Evolutionary conservation across 2,888 invertebrate genomes (phyloP), one percentile per base, ranked within the genome.

Genomic region (Acrocera orbiculus): DNA sequence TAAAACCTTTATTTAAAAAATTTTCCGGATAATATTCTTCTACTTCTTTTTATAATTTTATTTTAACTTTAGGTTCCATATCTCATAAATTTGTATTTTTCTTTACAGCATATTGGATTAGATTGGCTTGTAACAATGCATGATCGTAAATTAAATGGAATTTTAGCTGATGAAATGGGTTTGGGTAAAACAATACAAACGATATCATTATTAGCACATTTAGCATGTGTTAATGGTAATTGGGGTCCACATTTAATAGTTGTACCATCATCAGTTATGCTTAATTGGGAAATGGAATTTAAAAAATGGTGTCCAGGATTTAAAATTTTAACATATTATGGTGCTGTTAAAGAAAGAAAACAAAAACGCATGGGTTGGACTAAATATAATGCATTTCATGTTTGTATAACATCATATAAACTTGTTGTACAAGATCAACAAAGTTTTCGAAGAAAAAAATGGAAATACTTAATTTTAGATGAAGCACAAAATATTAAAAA

Each of bases 231-330:
- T 51, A 45, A 52, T 60, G 71, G 68, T 44, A 79, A 89, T 54
- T 99, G 98, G 98, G 98, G 98, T 20, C 98, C 98, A 34, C 98
- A 98, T 69, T 69, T 98, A 16, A 92, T 98, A 45, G 85, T 98
- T 41, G 98, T 99, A 44, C 98, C 98, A 38, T 98, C 98, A 11
- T 95, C 95, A 44, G 96, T 99, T 32, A 93, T 98, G 82, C 70
- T 98, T 40, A 99, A 99, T 64, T 98, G 98, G 98, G 98, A 99
- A 66, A 90, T 96, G 87, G 98, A 98, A 63, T 85, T 93, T 54
- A 96, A 98, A 62, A 96, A 96, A 61, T 99, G 98, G 98, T 96
- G 95, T 61, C 98, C 98, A 1, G 90, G 87, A 32, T 92, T 98
- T 59, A 98, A 99, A 69, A 89, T 98, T 51, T 70, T 99, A 44